A percentile compares a stretch with the other conserved stretches of the same genome.
Conservation (phyloP, 2,888 invertebrate species). For the Cacoxenus indagator region DNA sequence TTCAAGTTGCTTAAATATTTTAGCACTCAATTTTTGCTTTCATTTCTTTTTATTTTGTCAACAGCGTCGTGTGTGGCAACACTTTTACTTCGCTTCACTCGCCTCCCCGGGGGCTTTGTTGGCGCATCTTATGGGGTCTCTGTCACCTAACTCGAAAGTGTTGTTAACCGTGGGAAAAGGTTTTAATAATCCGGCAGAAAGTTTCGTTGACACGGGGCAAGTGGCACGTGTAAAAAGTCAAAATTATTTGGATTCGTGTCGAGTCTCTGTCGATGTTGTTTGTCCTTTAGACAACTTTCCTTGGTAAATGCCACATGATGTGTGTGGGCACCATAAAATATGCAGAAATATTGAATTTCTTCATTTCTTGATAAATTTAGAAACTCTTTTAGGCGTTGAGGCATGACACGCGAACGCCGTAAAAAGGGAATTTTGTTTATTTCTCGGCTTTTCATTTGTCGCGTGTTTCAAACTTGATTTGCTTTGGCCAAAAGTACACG, state of each 20-base stretch:
- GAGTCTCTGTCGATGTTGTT: background rate
- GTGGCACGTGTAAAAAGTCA: slow-evolving; percentile 41
- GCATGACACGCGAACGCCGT: too few species aligned
- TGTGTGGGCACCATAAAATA: background rate
- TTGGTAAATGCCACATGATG: background rate
- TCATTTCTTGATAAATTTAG: too few species aligned
- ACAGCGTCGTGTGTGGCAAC: slow-evolving; percentile 3
- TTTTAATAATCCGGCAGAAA: slow-evolving; percentile 59
- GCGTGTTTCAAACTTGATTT: too few species aligned
- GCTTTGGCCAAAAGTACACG: too few species aligned
- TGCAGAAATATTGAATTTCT: slow-evolving; percentile 2
- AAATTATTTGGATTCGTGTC: slow-evolving; percentile 39
- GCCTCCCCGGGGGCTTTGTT: background rate
- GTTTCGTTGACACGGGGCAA: slow-evolving; percentile 46
- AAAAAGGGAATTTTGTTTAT: too few species aligned
- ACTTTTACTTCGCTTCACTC: background rate
- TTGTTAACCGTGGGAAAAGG: slow-evolving; percentile 62
- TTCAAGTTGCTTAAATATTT: slow-evolving; percentile 57
- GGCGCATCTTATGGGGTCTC: slow-evolving; percentile 17
- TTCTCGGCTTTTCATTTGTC: too few species aligned
- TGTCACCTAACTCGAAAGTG: slow-evolving; percentile 43
- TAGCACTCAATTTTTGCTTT: slow-evolving; percentile 37
- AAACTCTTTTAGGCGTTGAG: too few species aligned
- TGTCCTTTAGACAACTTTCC: background rate
- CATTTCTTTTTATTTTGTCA: slow-evolving; percentile 43